These are phyloP conservation scores for Smithornis capensis DNA, from an alignment of 2,113 vertebrate genomes.

Conservation along the genomic window DNA sequence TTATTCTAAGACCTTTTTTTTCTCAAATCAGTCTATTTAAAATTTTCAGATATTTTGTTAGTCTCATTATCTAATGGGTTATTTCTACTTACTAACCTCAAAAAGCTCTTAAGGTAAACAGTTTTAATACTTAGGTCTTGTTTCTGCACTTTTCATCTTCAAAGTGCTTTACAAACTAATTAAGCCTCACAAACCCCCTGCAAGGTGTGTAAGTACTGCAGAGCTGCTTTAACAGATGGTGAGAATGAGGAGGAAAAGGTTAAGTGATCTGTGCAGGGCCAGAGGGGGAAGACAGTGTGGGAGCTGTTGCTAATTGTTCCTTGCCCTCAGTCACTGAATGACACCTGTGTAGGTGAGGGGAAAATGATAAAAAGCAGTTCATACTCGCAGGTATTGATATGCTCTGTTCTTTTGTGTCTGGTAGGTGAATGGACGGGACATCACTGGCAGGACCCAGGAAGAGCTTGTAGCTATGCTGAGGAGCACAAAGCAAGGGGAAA, in stretches of 20 bases:
- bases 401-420: neutral
- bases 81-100: conserved; percentile 10
- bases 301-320: neutral
- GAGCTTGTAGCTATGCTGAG: conserved; percentile 93
- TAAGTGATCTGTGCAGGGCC: neutral
- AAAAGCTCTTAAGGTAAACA: conserved; percentile 43
- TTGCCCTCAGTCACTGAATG: neutral
- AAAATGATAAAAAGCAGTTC: neutral
- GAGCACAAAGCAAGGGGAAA: conserved; percentile 92
- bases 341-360: neutral
- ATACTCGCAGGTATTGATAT: neutral
- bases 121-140: conserved; percentile 28
- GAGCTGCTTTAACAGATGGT: conserved; percentile 18
- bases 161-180: conserved; percentile 53
- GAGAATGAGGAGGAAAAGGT: conserved; percentile 24
- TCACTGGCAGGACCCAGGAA: conserved; percentile 88
- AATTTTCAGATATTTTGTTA: neutral
- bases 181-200: conserved; percentile 41
- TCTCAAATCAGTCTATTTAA: neutral
- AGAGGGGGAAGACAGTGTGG: neutral
- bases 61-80: neutral
- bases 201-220: neutral
- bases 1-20: conserved; percentile 20
- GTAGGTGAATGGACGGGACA: conserved; percentile 92
- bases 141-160: conserved; percentile 39